Percentiles rank a stretch among this genome's conserved stretches.
Conservation (phyloP, 2,888 invertebrate genomes). For the Asteroscopus sphinx region DNA sequence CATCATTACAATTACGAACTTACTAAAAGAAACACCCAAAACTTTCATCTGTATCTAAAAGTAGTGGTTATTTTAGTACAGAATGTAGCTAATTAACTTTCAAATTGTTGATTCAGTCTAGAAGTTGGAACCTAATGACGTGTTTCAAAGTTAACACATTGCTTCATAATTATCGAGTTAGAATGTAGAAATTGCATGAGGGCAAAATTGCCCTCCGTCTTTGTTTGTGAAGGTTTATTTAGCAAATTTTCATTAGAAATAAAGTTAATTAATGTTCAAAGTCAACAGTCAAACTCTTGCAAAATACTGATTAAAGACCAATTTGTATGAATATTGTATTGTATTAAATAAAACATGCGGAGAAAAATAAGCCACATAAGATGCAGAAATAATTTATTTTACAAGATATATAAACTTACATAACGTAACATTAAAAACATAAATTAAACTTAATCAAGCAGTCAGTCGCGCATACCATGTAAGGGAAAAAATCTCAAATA, state of each 20-base stretch:
- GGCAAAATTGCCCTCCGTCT: conserved; percentile 13
- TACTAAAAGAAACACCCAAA: neutral
- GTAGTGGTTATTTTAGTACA: conserved; percentile 53
- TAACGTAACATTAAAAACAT: conserved; percentile 52
- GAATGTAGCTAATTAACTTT: conserved; percentile 60
- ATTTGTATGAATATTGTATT: neutral
- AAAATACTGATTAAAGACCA: neutral
- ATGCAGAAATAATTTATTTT: conserved; percentile 47
- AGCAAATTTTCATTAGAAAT: conserved; percentile 2
- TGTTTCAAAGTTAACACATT: conserved; percentile 59
- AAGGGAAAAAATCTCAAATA: conserved; percentile 41
- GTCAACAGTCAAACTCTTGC: neutral
- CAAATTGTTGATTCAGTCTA: conserved; percentile 62
- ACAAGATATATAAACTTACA: conserved; percentile 52
- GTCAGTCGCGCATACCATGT: conserved; percentile 70
- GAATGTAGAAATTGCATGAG: conserved; percentile 32
- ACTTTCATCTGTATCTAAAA: conserved; percentile 30
- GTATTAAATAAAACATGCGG: neutral
- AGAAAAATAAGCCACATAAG: conserved; percentile 30
- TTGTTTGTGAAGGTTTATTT: conserved; percentile 22
- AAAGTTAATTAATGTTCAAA: conserved; percentile 1
- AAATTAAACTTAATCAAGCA: conserved; percentile 52
- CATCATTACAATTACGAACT: conserved; percentile 3
- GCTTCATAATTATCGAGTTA: conserved; percentile 55
- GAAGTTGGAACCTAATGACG: conserved; percentile 53